Percentiles rank a stretch among this genome's conserved stretches.
Conservation (phyloP, 2,888 invertebrate genomes). For the Asteroscopus sphinx region DNA sequence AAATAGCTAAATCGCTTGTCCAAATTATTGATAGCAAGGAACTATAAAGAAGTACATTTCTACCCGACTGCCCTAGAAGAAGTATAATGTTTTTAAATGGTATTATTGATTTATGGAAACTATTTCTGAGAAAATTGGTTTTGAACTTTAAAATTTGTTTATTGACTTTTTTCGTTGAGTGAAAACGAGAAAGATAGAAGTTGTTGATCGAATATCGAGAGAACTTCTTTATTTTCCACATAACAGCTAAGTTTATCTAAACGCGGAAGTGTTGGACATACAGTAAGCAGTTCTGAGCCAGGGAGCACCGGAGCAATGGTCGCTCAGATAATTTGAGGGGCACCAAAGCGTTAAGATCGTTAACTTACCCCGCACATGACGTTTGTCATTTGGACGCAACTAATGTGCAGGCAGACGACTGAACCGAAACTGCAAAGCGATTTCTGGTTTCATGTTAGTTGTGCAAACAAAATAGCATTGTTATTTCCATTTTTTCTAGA, state of each 20-base stretch:
- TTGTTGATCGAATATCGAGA: neutral
- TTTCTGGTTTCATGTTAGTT: conserved; percentile 34
- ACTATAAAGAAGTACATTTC: too few relatives aligned
- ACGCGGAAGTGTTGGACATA: conserved; percentile 84
- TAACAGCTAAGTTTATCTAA: conserved; percentile 61
- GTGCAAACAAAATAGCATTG: neutral
- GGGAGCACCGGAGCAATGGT: conserved; percentile 85
- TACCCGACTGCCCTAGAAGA: too few relatives aligned
- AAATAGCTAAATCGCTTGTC: too few relatives aligned
- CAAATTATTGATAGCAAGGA: too few relatives aligned
- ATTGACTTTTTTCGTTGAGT: too few relatives aligned
- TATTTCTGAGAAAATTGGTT: too few relatives aligned
- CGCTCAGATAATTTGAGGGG: conserved; percentile 84
- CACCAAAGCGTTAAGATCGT: conserved; percentile 89
- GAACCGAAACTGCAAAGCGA: conserved; percentile 58
- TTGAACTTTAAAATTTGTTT: too few relatives aligned
- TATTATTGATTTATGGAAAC: too few relatives aligned
- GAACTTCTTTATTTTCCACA: conserved; percentile 25
- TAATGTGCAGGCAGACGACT: conserved; percentile 65
- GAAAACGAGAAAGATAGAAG: neutral
- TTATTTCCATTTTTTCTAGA: too few relatives aligned
- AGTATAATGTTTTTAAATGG: too few relatives aligned
- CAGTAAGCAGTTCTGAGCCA: conserved; percentile 85
- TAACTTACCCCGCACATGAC: conserved; percentile 75
- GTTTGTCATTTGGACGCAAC: conserved; percentile 79